Conservation (phyloP, 2,888 invertebrate species). For the Artemia sp. region DNA sequence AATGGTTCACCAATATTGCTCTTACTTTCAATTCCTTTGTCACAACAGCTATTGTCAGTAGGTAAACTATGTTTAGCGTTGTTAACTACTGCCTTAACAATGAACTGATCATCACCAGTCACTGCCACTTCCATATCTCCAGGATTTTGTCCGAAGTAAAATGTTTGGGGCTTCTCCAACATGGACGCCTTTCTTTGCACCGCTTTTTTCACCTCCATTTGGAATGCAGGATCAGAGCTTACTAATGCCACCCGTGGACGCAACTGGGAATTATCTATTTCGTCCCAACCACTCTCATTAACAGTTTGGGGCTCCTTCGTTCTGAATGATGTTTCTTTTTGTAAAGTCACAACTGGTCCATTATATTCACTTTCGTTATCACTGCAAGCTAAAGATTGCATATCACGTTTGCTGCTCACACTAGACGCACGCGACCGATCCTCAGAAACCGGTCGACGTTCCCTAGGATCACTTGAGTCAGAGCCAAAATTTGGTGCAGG, state of each 20-base stretch:
- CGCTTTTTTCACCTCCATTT: slow-evolving; percentile 35
- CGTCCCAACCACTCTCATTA: slow-evolving; percentile 45
- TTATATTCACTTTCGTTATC: not conserved
- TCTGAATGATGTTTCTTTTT: slow-evolving; percentile 5
- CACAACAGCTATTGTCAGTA: not conserved
- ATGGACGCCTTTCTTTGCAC: not conserved
- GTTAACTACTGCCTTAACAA: not conserved
- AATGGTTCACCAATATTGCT: not conserved
- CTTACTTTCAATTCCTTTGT: not conserved
- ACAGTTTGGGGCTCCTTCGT: slow-evolving; percentile 31
- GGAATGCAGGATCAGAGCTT: slow-evolving; percentile 30
- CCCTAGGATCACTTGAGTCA: not conserved
- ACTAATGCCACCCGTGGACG: slow-evolving; percentile 2
- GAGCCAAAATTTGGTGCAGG: slow-evolving; percentile 39
- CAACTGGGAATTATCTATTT: slow-evolving; percentile 34
- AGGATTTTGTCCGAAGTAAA: slow-evolving; percentile 21
- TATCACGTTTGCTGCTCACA: slow-evolving; percentile 5
- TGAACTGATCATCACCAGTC: not conserved
- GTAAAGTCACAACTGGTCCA: slow-evolving; percentile 4
- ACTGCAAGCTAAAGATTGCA: not conserved
- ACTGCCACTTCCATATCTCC: slow-evolving; percentile 13
- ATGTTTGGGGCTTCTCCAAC: slow-evolving; percentile 17
- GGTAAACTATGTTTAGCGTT: not conserved
- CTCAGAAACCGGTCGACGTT: slow-evolving; percentile 11
- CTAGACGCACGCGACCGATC: slow-evolving; percentile 12